phyloP scores from a whole-genome alignment of 2,113 vertebrate species.

The Empidonax traillii region DNA sequence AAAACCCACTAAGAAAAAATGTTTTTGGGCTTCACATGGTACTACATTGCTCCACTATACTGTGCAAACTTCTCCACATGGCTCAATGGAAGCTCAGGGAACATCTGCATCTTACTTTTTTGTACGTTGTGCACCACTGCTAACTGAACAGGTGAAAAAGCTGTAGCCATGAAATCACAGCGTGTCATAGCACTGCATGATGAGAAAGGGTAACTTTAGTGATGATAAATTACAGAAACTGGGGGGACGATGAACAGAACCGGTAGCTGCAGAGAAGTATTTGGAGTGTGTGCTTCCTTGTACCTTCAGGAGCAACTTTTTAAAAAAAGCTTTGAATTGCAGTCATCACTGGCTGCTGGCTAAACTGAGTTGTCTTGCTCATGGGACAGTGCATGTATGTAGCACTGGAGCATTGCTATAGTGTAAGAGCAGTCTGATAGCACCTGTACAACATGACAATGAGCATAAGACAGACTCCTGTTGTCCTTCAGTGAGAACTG shows the following conservation, averaged over 20 bases:
- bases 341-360: neutral
- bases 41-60: too few relatives aligned
- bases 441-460: neutral
- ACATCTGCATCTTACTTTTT: neutral
- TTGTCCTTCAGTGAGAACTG: neutral
- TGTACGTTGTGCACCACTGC: neutral
- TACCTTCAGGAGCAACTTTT: neutral
- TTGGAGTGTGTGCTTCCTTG: neutral
- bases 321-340: neutral
- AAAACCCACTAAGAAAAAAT: neutral
- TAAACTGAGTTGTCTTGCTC: neutral
- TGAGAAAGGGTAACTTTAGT: neutral
- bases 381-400: fast-evolving
- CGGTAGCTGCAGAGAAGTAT: neutral
- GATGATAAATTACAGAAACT: neutral
- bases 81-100: neutral
- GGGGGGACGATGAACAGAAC: neutral
- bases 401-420: fast-evolving
- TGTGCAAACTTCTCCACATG: neutral
- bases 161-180: neutral
- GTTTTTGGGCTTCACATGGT: neutral
- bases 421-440: neutral
- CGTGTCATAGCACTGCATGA: too few relatives aligned
- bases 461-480: fast-evolving
- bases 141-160: neutral